Evolutionary conservation across 2,888 invertebrate genomes (phyloP).

Genomic region (Reticulitermes lucifugus): DNA sequence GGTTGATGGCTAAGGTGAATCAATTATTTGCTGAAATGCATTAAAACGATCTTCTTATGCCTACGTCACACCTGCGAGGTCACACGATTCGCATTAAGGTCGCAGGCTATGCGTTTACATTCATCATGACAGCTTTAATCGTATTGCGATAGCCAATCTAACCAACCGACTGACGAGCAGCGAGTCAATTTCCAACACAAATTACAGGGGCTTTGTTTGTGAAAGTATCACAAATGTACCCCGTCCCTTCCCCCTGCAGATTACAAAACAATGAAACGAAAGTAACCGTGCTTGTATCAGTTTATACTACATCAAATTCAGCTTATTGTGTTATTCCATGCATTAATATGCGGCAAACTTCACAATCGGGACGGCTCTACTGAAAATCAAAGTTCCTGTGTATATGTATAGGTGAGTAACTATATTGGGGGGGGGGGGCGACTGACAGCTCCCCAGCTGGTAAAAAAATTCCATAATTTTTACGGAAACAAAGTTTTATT

Average conservation of each 20-base stretch:
- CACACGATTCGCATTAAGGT: not conserved
- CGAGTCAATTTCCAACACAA: slow-evolving; percentile 19
- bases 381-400: not conserved
- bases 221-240: not conserved
- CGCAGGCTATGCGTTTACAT: slow-evolving; percentile 28
- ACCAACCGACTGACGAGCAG: not conserved
- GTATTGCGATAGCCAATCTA: not conserved
- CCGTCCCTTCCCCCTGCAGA: not conserved
- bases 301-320: not conserved
- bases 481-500: too few species aligned
- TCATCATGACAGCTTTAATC: slow-evolving; percentile 34
- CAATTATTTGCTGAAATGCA: slow-evolving; percentile 31
- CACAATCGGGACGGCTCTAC: not conserved
- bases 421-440: too few species aligned
- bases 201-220: slow-evolving; percentile 15
- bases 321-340: not conserved
- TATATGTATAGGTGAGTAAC: too few species aligned
- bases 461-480: too few species aligned
- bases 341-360: not conserved
- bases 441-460: too few species aligned
- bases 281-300: not conserved
- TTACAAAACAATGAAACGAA: not conserved
- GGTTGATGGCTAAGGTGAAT: slow-evolving; percentile 14
- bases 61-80: not conserved
- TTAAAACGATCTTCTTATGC: slow-evolving; percentile 31